Percentiles rank a stretch among this genome's conserved stretches.
phyloP scores from a whole-genome alignment of 2,888 invertebrate genomes.

The Sarcophaga subvicina region DNA sequence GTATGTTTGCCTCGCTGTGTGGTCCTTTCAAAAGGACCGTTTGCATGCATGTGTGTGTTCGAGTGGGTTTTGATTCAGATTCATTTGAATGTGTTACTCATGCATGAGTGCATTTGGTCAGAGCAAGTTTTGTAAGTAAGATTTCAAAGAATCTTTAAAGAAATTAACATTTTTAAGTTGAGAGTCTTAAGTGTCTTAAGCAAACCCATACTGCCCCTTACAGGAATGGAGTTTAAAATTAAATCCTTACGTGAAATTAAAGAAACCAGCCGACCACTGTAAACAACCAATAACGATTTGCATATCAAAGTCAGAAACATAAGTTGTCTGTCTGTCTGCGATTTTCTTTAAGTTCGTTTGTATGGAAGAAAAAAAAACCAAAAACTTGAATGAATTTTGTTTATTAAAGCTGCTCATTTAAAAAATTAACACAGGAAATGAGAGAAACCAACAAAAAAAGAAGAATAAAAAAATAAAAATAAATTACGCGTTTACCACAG shows the following conservation, averaged over 20 bases:
- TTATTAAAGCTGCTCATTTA: constrained; percentile 63
- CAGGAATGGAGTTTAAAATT: constrained; percentile 24
- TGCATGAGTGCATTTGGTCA: constrained; percentile 69
- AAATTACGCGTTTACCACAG: constrained; percentile 79
- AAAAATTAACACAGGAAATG: constrained; percentile 55
- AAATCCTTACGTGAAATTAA: constrained; percentile 46
- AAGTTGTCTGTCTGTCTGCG: neutral
- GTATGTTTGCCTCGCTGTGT: constrained; percentile 38
- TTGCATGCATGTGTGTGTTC: constrained; percentile 9
- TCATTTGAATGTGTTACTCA: constrained; percentile 68
- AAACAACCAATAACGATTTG: constrained; percentile 57
- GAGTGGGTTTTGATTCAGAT: constrained; percentile 49
- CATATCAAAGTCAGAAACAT: constrained; percentile 67
- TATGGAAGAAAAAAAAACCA: constrained; percentile 46
- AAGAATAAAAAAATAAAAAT: constrained; percentile 55
- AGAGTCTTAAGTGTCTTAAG: constrained; percentile 39
- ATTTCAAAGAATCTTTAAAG: constrained; percentile 66
- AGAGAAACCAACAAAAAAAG: neutral
- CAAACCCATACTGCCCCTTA: neutral
- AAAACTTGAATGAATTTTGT: constrained; percentile 49
- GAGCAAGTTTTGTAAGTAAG: constrained; percentile 42
- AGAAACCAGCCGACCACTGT: neutral
- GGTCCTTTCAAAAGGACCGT: neutral
- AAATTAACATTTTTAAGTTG: constrained; percentile 68
- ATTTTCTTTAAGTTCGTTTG: constrained; percentile 34